Evolutionary conservation across 2,888 invertebrate genomes (phyloP), one percentile per base, ranked within the genome.

Genomic region (Boloria selene): DNA sequence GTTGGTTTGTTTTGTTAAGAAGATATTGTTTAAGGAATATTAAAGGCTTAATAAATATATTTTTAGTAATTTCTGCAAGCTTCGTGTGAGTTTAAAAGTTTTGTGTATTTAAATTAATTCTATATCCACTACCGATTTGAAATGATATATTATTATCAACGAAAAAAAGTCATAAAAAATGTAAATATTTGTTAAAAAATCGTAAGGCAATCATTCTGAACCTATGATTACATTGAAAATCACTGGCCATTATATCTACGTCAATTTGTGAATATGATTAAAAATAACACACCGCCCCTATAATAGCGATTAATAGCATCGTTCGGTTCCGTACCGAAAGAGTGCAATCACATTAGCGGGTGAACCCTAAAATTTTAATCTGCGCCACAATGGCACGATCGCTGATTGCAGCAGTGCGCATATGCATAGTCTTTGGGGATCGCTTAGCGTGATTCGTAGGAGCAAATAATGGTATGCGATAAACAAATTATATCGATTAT

Each of bases 351-450:
- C 92, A 92, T 92, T 92, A 92, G 85, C 82, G 89, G 83, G 83
- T 91, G 91, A 90, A 90, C 90, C 90, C 91, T 90, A 90, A 90
- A 92, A 91, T 91, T 90, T 90, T 90, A 92, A 92, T 92, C 92
- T 89, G 84, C 79, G 79, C 79, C 83, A 91, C 91, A 91, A 92
- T 90, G 82, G 84, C 78, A 81, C 88, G 84, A 92, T 92, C 88
- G 85, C 81, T 88, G 90, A 91, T 90, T 89, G 90, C 91, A 82
- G 80, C 81, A 73, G 83, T 77, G 87, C 90, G 85, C 92, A 90
- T 92, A 90, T 91, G 92, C 88, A 91, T 87, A 86, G 84, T 90
- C 92, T 92, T 90, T 88, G 88, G 92, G 92, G 92, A 90, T 85
- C 92, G 84, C 79, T 92, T 91, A 85, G 86, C 77, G 81, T 88